A percentile compares a stretch with the other conserved stretches of the same genome.
Conservation (phyloP, 2,888 invertebrate genomes). For the Lamproptera curius region DNA sequence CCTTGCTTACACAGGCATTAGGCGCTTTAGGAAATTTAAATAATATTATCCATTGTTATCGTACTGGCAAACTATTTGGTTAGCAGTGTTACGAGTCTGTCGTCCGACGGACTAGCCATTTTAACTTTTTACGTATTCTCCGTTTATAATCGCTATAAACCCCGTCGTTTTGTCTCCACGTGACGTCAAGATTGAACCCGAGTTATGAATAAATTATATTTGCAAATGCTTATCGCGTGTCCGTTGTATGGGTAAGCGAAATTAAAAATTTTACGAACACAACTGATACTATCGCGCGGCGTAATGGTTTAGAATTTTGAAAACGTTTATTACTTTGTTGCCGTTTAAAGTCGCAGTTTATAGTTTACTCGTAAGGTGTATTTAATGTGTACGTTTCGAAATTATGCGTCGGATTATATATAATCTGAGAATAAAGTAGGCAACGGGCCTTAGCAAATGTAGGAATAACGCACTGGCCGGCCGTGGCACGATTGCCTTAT, state of each 20-base stretch:
- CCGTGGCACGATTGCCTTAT: slow-evolving; percentile 16
- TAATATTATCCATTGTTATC: background rate
- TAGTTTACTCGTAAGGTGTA: background rate
- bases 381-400: slow-evolving; percentile 2
- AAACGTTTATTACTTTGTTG: too few species aligned
- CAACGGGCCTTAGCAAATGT: background rate
- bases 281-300: background rate
- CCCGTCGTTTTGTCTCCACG: background rate
- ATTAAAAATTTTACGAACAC: background rate
- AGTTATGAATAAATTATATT: background rate
- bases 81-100: background rate
- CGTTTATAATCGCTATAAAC: background rate
- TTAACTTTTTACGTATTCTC: background rate
- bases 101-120: background rate
- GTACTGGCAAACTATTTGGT: slow-evolving; percentile 2
- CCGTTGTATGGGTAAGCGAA: background rate
- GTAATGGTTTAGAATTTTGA: background rate
- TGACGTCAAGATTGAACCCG: background rate
- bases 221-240: background rate
- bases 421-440: slow-evolving; percentile 6
- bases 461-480: slow-evolving; percentile 3
- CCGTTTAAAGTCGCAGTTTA: background rate
- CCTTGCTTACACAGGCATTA: slow-evolving; percentile 17
- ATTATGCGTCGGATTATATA: slow-evolving; percentile 5
- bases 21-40: slow-evolving; percentile 14